These are phyloP conservation scores for Actinopyga echinites DNA, from an alignment of 53 echinoderm and acorn worm species.

Conservation along the genomic window DNA sequence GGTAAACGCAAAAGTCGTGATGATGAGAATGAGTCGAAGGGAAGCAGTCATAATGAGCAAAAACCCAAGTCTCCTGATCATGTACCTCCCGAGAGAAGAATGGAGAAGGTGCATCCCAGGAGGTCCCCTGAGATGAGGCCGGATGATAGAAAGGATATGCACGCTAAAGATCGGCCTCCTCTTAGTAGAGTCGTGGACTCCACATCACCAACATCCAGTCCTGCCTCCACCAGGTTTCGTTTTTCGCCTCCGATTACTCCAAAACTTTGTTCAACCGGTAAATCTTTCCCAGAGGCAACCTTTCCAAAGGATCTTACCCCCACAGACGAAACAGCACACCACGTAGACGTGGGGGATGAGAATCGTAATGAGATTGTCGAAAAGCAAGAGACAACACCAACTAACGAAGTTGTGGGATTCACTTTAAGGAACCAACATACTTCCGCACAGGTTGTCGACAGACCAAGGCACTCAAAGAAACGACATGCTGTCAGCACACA, in stretches of 20 bases:
- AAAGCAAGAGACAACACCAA: slow-evolving; percentile 28
- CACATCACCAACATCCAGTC: slow-evolving; percentile 75
- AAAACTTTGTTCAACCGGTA: slow-evolving; percentile 60
- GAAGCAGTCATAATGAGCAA: neutral
- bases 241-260: slow-evolving; percentile 89
- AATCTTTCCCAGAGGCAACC: slow-evolving; percentile 65
- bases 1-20: slow-evolving; percentile 17
- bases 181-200: slow-evolving; percentile 44
- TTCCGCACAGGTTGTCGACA: neutral
- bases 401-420: slow-evolving; percentile 20
- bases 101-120: slow-evolving; percentile 6
- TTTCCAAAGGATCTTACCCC: slow-evolving; percentile 60
- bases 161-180: neutral
- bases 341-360: slow-evolving; percentile 48
- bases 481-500: slow-evolving; percentile 11
- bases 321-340: slow-evolving; percentile 7
- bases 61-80: slow-evolving; percentile 2
- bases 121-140: slow-evolving; percentile 35
- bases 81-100: slow-evolving; percentile 8
- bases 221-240: slow-evolving; percentile 61
- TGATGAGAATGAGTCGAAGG: neutral
- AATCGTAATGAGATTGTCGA: slow-evolving; percentile 52
- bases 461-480: slow-evolving; percentile 18
- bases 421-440: neutral
- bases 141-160: slow-evolving; percentile 7